Evolutionary conservation across 2,113 vertebrate genomes (phyloP), one percentile per base, ranked within the genome.

Genomic region (Lynx canadensis): DNA sequence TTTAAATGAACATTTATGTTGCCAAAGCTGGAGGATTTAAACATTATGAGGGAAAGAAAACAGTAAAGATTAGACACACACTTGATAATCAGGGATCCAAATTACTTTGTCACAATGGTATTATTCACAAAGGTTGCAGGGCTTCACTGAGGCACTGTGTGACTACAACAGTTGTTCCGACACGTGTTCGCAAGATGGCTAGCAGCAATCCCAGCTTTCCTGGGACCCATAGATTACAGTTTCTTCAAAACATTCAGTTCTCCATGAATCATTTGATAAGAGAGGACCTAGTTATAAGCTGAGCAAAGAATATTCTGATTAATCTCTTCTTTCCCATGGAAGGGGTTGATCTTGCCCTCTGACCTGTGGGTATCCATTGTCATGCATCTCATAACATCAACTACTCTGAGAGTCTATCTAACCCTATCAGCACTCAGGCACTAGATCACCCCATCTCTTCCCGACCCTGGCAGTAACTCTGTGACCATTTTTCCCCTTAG

Each of bases 271-370:
- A 96, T 85, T 92, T 83, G 36, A 87, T 95, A 97, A 86, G 33
- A 86, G 33, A 94, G 55, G 60, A 76, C 93, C 97, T 97, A 96
- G 80, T 95, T 97, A 82, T 88, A 94, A 98, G 36, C 90, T 92
- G 96, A 96, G 55, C 78, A 95, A 96, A 94, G 82, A 97, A 97
- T 91, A 87, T 97, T 96, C 96, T 98, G 98, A 97, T 98, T 93
- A 98, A 86, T 92, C 48, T 95, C 82, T 98, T 93, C 92, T 92
- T 98, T 96, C 97, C 90, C 74, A 95, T 94, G 63, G 36, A 93
- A 92, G 97, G 95, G 41, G 10, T 3, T 97, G 97, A 97, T 97
- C 96, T 97, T 86, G 38, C 81, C 96, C 91, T 98, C 78, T 63
- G 97, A 98, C 80, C 95, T 95, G 60, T 78, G 74, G 89, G 80